Base-by-base conservation (phyloP, 2,113 vertebrate genomes). In the Oncorhynchus masou region DNA sequence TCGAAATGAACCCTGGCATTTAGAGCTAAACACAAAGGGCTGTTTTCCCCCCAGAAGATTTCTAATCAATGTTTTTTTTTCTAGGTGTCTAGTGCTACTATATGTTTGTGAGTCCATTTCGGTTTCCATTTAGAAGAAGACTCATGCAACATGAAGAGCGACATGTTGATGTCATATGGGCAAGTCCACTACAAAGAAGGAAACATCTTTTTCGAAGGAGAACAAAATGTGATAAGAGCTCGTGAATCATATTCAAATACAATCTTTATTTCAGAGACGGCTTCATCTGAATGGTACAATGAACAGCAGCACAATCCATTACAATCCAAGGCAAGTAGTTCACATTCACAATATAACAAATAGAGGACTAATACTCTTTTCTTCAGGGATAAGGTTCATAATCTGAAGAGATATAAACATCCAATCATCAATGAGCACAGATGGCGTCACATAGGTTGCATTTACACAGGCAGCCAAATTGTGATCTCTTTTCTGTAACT, bases 301-400 rank as follows among this genome's bases (percentile, higher is more conserved):
- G 70, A 92, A 93, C 90, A 90, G 85, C 87, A 92, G 91, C 87
- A 92, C 90, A 88, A 82, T 89, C 83, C 76, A 88, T 87, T 90
- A 86, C 82, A 90, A 79, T 88, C 89, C 81, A 91, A 91, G 84
- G 87, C 90, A 88, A 90, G 88, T 75, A 85, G 83, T 87, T 84
- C 82, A 91, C 91, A 87, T 86, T 82, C 83, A 92, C 89, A 67
- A 88, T 83, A 90, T 84, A 90, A 88, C 83, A 86, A 84, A 83
- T 76, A 59, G 1, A 74, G 49, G 24, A 73, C 51, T 73, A 83
- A 84, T 74, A 78, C 70, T 76, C 74, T 83, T 84, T 86, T 74
- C 75, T 70, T 75, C 68, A 48, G 69, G 78, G 74, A 81, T 69
- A 2, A 77, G 83, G 45, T 19, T 54, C 5, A 45, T 68, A 70